Base-by-base conservation (phyloP, 2,888 invertebrate species). In the Lochmaea crataegi region DNA sequence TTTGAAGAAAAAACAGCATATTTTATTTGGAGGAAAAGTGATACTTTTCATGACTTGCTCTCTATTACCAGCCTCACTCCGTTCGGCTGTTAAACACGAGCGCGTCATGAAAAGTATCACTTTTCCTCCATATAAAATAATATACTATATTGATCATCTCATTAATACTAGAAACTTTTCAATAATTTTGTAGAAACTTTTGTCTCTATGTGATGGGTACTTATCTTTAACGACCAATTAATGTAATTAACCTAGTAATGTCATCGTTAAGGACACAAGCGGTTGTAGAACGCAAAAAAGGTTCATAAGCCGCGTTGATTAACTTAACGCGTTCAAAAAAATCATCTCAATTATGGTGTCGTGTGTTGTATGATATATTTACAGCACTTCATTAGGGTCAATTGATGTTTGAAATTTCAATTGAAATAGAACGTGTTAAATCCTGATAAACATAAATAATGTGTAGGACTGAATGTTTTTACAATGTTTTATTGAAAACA, bases 301-400 rank as follows among this genome's bases (percentile, higher is more conserved):
- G 63, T 41, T 63, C 61, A 61, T 63, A 53, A n/a, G 48, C 51
- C 42, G 53, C 69, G 16, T 69, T 69, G 63, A 69, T 69, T 63
- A 69, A 63, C 42, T 68, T 63, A 60, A 53, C 68, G 68, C 63
- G 53, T 68, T 68, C 45, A 68, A 64, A 70, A 72, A 73, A 69
- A 69, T 73, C 69, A 61, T 60, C 69, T 69, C 69, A 73, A 65
- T 69, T 73, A 56, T 73, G 53, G 69, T 69, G 73, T 73, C 60
- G 64, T 73, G 72, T 65, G 68, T 65, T 64, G 65, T 68, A 65
- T 69, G 64, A 68, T 72, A 68, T 69, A 73, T 68, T 65, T 65
- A 73, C 65, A 65, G 51, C 65, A 73, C 65, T 73, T 73, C 65
- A 73, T 73, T 73, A 65, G 45, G 73, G 69, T 73, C 73, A 73